phyloP scores from a whole-genome alignment of 30 jellyfish, hydroid and myxozoan species.

The Turritopsis rubra region DNA sequence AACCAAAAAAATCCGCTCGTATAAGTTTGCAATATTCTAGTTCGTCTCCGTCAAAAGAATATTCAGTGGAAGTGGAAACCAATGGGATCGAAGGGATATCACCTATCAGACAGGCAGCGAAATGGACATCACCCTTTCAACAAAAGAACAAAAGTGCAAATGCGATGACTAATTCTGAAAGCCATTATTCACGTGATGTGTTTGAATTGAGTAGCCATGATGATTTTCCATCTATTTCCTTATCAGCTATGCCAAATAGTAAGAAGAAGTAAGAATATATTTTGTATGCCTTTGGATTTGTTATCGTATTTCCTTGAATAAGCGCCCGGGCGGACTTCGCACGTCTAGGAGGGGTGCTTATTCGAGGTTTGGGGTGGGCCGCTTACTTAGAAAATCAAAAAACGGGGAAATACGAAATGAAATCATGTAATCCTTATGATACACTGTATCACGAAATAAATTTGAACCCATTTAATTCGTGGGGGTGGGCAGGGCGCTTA shows the following conservation, averaged over 20 bases:
- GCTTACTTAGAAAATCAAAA: too few relatives aligned
- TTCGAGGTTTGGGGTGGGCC: too few relatives aligned
- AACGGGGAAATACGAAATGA: too few relatives aligned
- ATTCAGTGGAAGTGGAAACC: not conserved
- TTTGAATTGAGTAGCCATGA: conserved; percentile 27
- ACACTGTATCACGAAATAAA: too few relatives aligned
- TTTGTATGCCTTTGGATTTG: too few relatives aligned
- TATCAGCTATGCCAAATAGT: not conserved
- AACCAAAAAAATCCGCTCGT: not conserved
- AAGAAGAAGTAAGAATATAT: not conserved
- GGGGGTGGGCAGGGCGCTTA: too few relatives aligned
- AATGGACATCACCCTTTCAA: not conserved
- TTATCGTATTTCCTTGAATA: not conserved
- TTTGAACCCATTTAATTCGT: too few relatives aligned
- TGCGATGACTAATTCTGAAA: not conserved
- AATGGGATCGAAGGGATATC: conserved; percentile 10
- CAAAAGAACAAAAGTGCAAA: not conserved
- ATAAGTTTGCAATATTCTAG: conserved; percentile 14
- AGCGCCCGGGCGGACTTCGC: too few relatives aligned
- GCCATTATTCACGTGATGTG: not conserved
- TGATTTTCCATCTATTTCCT: conserved; percentile 25
- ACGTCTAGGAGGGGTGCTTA: too few relatives aligned
- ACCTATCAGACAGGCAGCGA: conserved; percentile 11
- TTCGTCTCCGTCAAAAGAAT: not conserved
- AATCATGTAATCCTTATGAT: too few relatives aligned